A percentile compares a stretch with the other conserved stretches of the same genome.
phyloP scores from a whole-genome alignment of 2,113 vertebrate genomes.

The Centropristis striata region DNA sequence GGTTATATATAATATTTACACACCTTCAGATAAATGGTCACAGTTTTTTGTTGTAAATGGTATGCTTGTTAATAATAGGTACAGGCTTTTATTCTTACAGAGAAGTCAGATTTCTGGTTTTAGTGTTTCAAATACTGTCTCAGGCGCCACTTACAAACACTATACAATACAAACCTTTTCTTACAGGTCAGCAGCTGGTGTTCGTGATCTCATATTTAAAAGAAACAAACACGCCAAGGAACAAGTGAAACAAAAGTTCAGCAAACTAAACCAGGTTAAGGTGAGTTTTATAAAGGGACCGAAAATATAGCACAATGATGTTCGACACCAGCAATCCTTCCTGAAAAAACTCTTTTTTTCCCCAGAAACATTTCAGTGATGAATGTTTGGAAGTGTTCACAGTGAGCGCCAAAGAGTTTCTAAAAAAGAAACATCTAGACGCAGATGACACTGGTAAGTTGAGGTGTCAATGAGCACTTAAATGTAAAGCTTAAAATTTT shows the following conservation, averaged over 20 bases:
- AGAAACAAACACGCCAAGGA: conserved; percentile 41
- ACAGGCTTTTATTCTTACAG: too few species aligned
- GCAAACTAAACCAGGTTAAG: conserved; percentile 5
- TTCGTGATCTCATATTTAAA: neutral
- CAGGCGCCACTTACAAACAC: neutral
- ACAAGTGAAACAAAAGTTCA: neutral
- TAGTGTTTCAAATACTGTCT: neutral
- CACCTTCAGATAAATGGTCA: too few species aligned
- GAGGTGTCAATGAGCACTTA: too few species aligned
- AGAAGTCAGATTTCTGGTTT: too few species aligned
- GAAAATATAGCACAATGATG: neutral
- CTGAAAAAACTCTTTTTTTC: neutral
- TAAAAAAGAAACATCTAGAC: neutral
- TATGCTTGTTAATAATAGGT: too few species aligned
- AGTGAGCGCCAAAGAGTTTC: conserved; percentile 61
- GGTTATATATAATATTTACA: too few species aligned
- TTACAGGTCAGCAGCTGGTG: conserved; percentile 14
- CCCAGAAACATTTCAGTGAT: conserved; percentile 54
- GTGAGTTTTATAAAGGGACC: neutral
- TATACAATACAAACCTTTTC: neutral
- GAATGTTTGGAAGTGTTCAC: conserved; percentile 59
- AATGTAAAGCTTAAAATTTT: neutral
- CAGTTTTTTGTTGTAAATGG: too few species aligned
- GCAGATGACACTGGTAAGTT: conserved; percentile 50
- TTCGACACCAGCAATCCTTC: rapidly evolving